These are phyloP conservation scores for Tympanoctomys barrerae DNA, from an alignment of 2,797 vertebrate species.

Conservation along the genomic window DNA sequence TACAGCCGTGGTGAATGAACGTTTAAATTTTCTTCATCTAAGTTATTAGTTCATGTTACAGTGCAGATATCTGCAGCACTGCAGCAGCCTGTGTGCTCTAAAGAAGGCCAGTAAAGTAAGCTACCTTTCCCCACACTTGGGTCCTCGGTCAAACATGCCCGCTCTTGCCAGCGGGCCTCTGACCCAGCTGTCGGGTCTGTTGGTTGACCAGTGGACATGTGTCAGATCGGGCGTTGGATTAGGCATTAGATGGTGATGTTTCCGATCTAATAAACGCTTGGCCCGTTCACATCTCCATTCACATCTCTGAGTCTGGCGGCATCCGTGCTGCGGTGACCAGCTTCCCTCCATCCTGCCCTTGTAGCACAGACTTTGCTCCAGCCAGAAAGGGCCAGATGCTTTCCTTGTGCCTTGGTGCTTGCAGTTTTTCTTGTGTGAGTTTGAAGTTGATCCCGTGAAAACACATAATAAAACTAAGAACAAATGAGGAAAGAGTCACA, in stretches of 20 bases:
- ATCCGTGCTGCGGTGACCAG: not conserved
- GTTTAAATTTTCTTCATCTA: not conserved
- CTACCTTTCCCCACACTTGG: fast-evolving
- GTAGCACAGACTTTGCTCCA: not conserved
- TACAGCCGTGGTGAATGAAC: not conserved
- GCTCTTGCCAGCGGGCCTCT: not conserved
- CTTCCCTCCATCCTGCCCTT: not conserved
- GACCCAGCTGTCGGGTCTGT: no score
- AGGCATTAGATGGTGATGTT: not conserved
- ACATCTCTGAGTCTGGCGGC: not conserved
- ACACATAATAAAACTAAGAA: not conserved
- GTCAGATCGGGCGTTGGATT: not conserved
- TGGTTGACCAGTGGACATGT: not conserved
- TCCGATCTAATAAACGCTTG: not conserved
- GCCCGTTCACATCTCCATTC: not conserved
- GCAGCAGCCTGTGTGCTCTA: no score
- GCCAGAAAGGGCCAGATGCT: not conserved
- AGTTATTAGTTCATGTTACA: not conserved
- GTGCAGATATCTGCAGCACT: not conserved
- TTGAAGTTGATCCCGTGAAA: not conserved
- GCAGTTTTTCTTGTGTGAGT: not conserved
- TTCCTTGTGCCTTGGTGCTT: not conserved
- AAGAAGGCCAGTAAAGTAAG: not conserved
- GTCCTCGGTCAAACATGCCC: not conserved
- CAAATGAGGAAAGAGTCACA: not conserved